Evolutionary conservation across 2,113 vertebrate species (phyloP), one percentile per base, ranked within the genome.

Genomic region (Microtus pennsylvanicus): DNA sequence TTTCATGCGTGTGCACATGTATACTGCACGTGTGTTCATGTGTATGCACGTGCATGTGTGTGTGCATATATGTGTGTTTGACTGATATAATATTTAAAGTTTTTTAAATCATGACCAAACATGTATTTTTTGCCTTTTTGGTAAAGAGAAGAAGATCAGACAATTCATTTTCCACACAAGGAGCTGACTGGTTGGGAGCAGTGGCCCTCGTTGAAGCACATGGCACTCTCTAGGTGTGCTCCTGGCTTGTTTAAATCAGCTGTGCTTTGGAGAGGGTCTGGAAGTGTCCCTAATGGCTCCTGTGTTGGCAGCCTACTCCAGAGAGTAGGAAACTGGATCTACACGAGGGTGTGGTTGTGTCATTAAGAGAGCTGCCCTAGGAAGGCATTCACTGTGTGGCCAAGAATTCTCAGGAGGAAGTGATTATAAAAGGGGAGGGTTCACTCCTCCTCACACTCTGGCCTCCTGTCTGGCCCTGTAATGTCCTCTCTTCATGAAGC

Each of bases 161-260:
- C 6, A 3, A 52, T 80, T 55, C 9, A 2, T 28, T 67, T 86
- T 70, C 33, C 42, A 7, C 2, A 1, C 16, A 12, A 72, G 13
- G 38, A 30, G 10, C 3, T 58, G 75, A 24, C 7, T 2, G 14
- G 7, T 9, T 38, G 28, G 61, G 6, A 52, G n/a, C 47, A 67
- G 22, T 78, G 50, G 65, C 16, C 72, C n/a, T 67, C 50, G 24
- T 83, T 58, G 10, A 24, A 30, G 58, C 45, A 5, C 52, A 1
- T 0, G 30, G 5, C 28, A 26, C 28, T 42, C 21, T 45, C 74
- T 42, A 75, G 5, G 5, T 38, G 3, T 1, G 0, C 24, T 63
- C 81, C 80, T 70, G 19, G 13, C 28, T 47, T 24, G 3, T 74
- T 89, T 3, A 6, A 5, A 35, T 50, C 52, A 24, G 30, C n/a